Conservation (phyloP, 2,888 invertebrate genomes). For the Sicus ferrugineus region DNA sequence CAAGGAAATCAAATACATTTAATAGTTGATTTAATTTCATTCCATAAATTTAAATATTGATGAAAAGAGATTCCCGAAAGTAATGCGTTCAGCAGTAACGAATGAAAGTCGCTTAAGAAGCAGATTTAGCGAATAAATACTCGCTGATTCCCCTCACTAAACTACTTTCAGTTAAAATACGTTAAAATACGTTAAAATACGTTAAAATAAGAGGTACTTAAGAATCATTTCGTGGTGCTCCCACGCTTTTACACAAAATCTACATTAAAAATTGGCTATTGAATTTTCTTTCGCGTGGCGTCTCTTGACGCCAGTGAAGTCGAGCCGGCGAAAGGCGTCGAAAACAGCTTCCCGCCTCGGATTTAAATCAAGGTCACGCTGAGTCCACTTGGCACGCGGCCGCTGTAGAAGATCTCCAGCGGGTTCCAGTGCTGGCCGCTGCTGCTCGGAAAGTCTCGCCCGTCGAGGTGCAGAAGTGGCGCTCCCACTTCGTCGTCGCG, state of each 20-base stretch:
- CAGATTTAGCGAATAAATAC: too few relatives aligned
- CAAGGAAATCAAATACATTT: too few relatives aligned
- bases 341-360: neutral
- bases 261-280: conserved; percentile 5
- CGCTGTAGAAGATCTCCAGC: conserved; percentile 34
- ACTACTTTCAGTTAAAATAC: neutral
- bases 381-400: conserved; percentile 51
- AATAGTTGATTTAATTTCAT: too few relatives aligned
- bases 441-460: neutral
- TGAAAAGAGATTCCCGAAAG: too few relatives aligned
- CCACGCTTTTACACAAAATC: conserved; percentile 2
- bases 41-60: too few relatives aligned
- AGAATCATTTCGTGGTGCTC: neutral
- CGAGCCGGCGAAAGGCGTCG: conserved; percentile 9
- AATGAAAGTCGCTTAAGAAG: too few relatives aligned
- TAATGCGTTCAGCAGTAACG: too few relatives aligned
- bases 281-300: too few relatives aligned
- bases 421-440: conserved; percentile 32
- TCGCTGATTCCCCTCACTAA: neutral
- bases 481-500: neutral
- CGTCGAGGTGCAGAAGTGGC: conserved; percentile 22
- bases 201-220: conserved; percentile 6
- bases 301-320: too few relatives aligned
- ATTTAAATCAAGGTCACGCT: conserved; percentile 51
- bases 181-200: neutral